Base-by-base conservation (phyloP, 2,888 invertebrate genomes). In the Eupithecia subumbrata region DNA sequence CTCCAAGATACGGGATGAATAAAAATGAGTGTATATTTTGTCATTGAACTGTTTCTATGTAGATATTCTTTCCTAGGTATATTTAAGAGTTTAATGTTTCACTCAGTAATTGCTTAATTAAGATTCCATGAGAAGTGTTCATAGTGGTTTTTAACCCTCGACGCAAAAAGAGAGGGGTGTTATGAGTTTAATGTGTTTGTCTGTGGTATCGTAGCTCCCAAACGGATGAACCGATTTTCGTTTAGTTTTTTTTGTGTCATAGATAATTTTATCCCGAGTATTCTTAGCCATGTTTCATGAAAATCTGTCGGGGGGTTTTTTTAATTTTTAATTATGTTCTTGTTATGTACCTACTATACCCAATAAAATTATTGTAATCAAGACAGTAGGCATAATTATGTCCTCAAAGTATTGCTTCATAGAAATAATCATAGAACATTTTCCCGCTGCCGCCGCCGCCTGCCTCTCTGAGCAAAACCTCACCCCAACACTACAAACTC, bases 401-500 rank as follows among this genome's bases (percentile, higher is more conserved):
- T 56, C 22, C 1, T 22, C 11, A 52, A 52, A 9, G n/a, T n/a
- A 22, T 22, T 52, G 22, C n/a, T 3, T 22, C 18, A 18, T n/a
- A 8, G n/a, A n/a, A n/a, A n/a, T n/a, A n/a, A 52, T n/a, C 11
- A 18, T n/a, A 22, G 18, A 9, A 40, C n/a, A 43, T 45, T 45
- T 45, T 43, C 7, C 18, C 66, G 66, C 66, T 66, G 11, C 22
- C 56, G 56, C 56, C 8, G 25, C 43, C 76, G 79, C 79, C 70
- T 18, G 34, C 22, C 52, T 25, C 72, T 67, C 37, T 67, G 34
- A 76, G 30, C 37, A 60, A 43, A 77, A 63, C 60, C 73, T 66
- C 52, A 64, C 66, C 82, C 86, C 84, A 86, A 90, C 91, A 90
- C 91, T 91, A 90, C 91, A 92, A 92, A 93, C 88, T 89, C 82